Evolutionary conservation across 2,113 vertebrate genomes (phyloP).

Genomic region (Lepus timidus): DNA sequence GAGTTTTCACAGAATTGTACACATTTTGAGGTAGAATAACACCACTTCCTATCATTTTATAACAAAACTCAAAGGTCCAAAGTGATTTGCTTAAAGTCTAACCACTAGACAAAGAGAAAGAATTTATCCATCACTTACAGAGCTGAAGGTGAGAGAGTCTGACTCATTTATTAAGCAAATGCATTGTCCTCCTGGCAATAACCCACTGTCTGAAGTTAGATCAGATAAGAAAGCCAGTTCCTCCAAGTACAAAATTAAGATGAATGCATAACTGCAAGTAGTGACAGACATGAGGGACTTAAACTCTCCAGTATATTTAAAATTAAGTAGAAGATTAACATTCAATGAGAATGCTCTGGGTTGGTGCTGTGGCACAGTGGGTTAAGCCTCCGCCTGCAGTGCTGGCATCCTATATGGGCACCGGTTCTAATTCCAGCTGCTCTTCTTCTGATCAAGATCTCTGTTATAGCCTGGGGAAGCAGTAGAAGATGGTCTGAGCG

Average conservation of each 20-base stretch:
- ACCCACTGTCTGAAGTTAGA: neutral
- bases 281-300: neutral
- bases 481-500: no score
- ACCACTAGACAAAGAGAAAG: neutral
- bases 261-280: neutral
- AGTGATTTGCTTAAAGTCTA: neutral
- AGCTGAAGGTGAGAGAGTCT: neutral
- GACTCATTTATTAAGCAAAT: slow-evolving; percentile 26
- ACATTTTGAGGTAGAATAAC: neutral
- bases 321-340: slow-evolving; percentile 14
- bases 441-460: no score
- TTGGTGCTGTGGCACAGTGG: no score
- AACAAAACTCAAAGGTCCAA: neutral
- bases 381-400: no score
- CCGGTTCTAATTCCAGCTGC: no score
- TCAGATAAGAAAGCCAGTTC: neutral
- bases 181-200: neutral
- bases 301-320: neutral
- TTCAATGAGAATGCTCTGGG: neutral
- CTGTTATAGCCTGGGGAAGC: no score
- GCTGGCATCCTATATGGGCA: no score
- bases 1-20: neutral
- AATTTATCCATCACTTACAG: neutral
- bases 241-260: neutral
- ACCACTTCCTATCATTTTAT: neutral